A percentile compares a stretch with the other conserved stretches of the same genome.
Evolutionary conservation across 2,113 vertebrate species (phyloP).

Genomic region (Solea solea): DNA sequence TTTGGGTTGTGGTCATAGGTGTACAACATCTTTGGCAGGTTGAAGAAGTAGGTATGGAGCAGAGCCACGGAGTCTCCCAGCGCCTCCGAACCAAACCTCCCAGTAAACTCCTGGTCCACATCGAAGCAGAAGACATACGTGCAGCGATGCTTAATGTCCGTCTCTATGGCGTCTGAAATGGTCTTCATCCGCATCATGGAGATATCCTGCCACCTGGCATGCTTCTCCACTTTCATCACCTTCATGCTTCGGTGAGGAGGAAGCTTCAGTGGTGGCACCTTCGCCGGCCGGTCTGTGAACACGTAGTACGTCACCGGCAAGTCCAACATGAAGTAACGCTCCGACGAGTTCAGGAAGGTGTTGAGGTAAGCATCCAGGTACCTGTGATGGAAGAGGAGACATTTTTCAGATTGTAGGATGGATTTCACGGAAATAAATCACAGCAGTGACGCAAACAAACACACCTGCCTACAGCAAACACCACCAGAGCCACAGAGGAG

Average conservation of each 20-base stretch:
- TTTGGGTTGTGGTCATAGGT: constrained; percentile 76
- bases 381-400: constrained; percentile 45
- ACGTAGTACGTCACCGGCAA: constrained; percentile 80
- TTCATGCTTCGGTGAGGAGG: constrained; percentile 52
- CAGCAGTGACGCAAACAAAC: constrained; percentile 2
- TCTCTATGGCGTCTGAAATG: constrained; percentile 66
- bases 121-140: constrained; percentile 82
- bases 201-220: constrained; percentile 83
- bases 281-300: constrained; percentile 78
- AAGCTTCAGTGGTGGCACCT: constrained; percentile 63
- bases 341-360: constrained; percentile 77
- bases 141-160: constrained; percentile 62
- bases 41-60: constrained; percentile 82
- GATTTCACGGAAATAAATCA: not conserved
- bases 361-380: constrained; percentile 76
- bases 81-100: constrained; percentile 79
- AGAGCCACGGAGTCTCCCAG: constrained; percentile 81
- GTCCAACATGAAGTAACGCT: constrained; percentile 82
- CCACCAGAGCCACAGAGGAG: constrained; percentile 81
- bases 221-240: constrained; percentile 56
- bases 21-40: constrained; percentile 47
- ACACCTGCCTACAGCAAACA: constrained; percentile 86
- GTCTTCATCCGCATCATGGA: constrained; percentile 84
- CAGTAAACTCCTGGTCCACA: constrained; percentile 79
- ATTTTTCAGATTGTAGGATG: not conserved